Evolutionary conservation across 2,888 invertebrate genomes (phyloP).

Genomic region (Steinernema carpocapsae): DNA sequence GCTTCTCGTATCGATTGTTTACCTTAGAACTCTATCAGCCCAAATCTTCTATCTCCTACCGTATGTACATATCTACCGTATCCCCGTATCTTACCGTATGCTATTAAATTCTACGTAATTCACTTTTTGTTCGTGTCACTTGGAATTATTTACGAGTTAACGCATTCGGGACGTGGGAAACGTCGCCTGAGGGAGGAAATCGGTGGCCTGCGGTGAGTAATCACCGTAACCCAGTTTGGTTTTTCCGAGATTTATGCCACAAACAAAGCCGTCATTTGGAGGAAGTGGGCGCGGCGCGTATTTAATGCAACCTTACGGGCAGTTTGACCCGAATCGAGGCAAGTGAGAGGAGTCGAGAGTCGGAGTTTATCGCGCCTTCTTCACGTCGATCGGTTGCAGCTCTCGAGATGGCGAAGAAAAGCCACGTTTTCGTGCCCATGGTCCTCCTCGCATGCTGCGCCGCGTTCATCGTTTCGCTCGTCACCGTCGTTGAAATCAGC

Average conservation of each 20-base stretch:
- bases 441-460: not conserved
- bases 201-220: not conserved
- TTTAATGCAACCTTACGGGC: too few relatives aligned
- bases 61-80: constrained; percentile 1
- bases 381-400: not conserved
- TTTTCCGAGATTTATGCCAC: constrained; percentile 20
- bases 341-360: too few relatives aligned
- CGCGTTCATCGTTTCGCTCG: not conserved
- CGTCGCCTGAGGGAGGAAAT: not conserved
- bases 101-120: not conserved
- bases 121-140: not conserved
- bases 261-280: not conserved
- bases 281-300: not conserved
- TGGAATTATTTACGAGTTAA: not conserved
- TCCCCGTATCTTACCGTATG: not conserved
- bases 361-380: too few relatives aligned
- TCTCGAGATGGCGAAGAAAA: not conserved
- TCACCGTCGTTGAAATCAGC: constrained; percentile 11
- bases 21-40: not conserved
- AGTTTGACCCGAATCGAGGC: too few relatives aligned
- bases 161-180: not conserved
- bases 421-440: not conserved
- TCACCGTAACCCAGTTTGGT: not conserved
- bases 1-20: not conserved
- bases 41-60: not conserved